Evolutionary conservation across 2,888 invertebrate genomes (phyloP).

Genomic region (Teleiodes luculella): DNA sequence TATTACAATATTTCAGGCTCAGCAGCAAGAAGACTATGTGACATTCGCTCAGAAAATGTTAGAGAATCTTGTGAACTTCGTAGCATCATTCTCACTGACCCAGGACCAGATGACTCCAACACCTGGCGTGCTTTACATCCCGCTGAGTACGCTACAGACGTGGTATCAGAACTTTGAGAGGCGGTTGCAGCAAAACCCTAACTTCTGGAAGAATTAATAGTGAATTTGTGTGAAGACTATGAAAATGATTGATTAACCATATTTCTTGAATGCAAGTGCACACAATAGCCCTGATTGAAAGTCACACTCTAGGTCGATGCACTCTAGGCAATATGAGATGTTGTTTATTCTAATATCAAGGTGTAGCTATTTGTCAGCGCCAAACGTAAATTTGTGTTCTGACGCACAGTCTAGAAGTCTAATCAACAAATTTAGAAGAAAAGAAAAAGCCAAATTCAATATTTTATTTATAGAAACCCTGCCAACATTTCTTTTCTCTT

Average conservation of each 20-base stretch:
- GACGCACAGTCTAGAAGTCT: no score
- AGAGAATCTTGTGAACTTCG: constrained; percentile 94
- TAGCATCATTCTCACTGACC: constrained; percentile 91
- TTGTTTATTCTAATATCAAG: no score
- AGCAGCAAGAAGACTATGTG: constrained; percentile 70
- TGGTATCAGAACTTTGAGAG: constrained; percentile 97
- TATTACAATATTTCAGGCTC: constrained; percentile 44
- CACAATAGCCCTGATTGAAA: no score
- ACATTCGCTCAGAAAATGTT: constrained; percentile 94
- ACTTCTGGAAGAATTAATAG: constrained; percentile 89
- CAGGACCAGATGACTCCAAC: constrained; percentile 88
- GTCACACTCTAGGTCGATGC: no score
- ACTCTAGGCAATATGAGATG: no score
- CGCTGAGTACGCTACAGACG: constrained; percentile 90
- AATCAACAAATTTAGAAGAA: no score
- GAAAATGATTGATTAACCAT: neutral
- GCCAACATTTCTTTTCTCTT: no score
- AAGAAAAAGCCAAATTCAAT: no score
- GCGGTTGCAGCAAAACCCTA: constrained; percentile 91
- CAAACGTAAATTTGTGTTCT: no score
- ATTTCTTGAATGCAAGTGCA: no score
- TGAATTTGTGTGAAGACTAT: neutral
- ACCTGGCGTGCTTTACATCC: constrained; percentile 90
- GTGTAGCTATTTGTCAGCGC: no score
- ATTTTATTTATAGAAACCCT: no score